A percentile compares a stretch with the other conserved stretches of the same genome.
phyloP scores from a whole-genome alignment of 2,888 invertebrate species.

The Dryomyza anilis region DNA sequence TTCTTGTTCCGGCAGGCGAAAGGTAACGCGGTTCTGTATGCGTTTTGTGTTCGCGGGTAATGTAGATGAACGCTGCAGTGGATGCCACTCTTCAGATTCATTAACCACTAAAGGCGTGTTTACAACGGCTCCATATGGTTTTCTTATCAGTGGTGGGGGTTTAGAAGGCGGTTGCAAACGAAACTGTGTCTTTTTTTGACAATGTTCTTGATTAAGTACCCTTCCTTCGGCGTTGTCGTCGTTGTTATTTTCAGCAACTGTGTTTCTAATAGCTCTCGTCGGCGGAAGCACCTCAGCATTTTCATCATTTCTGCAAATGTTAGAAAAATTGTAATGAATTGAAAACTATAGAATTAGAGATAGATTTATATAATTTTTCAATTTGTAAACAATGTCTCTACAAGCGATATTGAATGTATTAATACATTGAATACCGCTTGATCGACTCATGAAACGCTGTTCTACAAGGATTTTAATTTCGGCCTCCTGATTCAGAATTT shows the following conservation, averaged over 20 bases:
- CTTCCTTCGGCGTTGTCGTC: conserved; percentile 13
- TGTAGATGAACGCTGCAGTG: conserved; percentile 57
- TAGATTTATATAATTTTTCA: no score
- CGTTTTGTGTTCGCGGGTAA: conserved; percentile 56
- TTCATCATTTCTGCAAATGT: conserved; percentile 44
- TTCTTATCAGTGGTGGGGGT: conserved; percentile 38
- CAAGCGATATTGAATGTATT: no score
- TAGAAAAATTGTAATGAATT: no score
- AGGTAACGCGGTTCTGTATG: conserved; percentile 52
- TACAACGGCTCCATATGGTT: not conserved
- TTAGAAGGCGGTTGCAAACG: conserved; percentile 41
- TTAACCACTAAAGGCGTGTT: not conserved
- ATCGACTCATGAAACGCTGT: no score
- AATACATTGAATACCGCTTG: no score
- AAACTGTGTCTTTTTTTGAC: conserved; percentile 27
- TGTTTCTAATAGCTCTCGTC: conserved; percentile 17
- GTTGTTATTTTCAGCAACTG: not conserved
- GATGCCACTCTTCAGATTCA: conserved; percentile 38
- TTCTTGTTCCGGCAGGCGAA: conserved; percentile 44
- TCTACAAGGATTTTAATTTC: no score
- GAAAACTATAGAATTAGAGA: no score
- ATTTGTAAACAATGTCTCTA: no score
- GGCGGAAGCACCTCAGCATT: conserved; percentile 34
- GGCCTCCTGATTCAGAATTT: no score
- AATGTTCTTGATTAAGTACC: conserved; percentile 13